phyloP scores from a whole-genome alignment of 2,888 invertebrate species.

The Aphidius colemani region DNA sequence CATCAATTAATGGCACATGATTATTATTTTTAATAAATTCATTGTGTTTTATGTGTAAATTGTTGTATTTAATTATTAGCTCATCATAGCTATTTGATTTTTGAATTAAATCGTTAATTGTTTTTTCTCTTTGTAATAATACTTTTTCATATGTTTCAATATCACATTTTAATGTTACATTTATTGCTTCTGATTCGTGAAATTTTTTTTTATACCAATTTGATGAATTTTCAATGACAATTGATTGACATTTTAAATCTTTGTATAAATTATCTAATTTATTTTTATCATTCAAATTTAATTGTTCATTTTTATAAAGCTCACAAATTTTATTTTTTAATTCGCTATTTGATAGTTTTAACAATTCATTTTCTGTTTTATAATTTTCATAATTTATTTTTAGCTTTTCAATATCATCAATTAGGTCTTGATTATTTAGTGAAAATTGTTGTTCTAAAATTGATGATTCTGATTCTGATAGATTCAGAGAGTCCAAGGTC shows the following conservation, averaged over 20 bases:
- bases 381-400: conserved; percentile 3
- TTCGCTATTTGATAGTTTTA: conserved; percentile 46
- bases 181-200: conserved; percentile 43
- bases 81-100: conserved; percentile 43
- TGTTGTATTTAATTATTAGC: conserved; percentile 38
- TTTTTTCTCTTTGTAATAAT: conserved; percentile 43
- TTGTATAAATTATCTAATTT: conserved; percentile 42
- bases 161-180: conserved; percentile 44
- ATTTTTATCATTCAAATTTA: conserved; percentile 43
- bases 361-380: neutral
- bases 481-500: too few species aligned
- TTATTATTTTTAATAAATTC: conserved; percentile 9
- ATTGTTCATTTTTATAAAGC: conserved; percentile 46
- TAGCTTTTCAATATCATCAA: conserved; percentile 17
- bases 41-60: conserved; percentile 38
- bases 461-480: too few species aligned
- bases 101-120: conserved; percentile 36
- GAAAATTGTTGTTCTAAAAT: too few species aligned
- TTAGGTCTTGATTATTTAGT: neutral
- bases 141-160: conserved; percentile 46
- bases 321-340: conserved; percentile 49
- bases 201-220: conserved; percentile 50
- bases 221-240: conserved; percentile 40
- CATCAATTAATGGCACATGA: conserved; percentile 38
- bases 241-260: conserved; percentile 40